Percentiles rank a stretch among this genome's conserved stretches.
phyloP scores from a whole-genome alignment of 2,797 vertebrate genomes.

The Poeciliopsis infans region DNA sequence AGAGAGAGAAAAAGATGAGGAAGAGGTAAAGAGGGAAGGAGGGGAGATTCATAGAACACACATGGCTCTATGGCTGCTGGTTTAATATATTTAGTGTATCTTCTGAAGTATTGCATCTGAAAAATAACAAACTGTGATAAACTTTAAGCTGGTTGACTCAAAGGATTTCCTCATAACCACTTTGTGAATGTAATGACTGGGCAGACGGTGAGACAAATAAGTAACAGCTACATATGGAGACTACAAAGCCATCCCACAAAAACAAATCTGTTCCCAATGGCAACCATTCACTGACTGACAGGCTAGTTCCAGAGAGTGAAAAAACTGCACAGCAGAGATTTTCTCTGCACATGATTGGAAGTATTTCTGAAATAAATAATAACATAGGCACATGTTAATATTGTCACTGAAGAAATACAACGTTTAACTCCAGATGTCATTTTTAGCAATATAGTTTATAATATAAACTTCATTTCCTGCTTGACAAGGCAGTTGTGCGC shows the following conservation, averaged over 20 bases:
- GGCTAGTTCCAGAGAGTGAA: neutral
- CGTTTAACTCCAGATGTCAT: neutral
- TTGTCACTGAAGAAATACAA: neutral
- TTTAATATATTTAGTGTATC: neutral
- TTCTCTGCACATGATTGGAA: neutral
- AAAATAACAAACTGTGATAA: slow-evolving; percentile 7
- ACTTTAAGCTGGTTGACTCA: neutral
- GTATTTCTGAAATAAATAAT: neutral
- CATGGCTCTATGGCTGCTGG: neutral
- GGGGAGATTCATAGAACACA: slow-evolving; percentile 3
- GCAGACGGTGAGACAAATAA: slow-evolving; percentile 5
- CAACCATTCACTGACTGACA: slow-evolving; percentile 12
- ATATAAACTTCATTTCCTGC: neutral
- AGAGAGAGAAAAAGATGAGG: slow-evolving; percentile 36
- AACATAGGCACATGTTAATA: neutral
- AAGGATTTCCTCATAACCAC: neutral
- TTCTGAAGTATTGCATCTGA: neutral
- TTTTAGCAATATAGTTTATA: neutral
- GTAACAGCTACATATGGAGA: neutral
- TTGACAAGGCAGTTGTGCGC: neutral
- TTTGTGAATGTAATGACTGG: neutral
- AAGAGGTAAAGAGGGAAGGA: slow-evolving; percentile 22
- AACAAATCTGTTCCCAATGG: neutral
- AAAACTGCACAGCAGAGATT: neutral
- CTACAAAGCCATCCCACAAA: neutral